phyloP scores from a whole-genome alignment of 1,140 invertebrate species.

The Drosophila trapezifrons region DNA sequence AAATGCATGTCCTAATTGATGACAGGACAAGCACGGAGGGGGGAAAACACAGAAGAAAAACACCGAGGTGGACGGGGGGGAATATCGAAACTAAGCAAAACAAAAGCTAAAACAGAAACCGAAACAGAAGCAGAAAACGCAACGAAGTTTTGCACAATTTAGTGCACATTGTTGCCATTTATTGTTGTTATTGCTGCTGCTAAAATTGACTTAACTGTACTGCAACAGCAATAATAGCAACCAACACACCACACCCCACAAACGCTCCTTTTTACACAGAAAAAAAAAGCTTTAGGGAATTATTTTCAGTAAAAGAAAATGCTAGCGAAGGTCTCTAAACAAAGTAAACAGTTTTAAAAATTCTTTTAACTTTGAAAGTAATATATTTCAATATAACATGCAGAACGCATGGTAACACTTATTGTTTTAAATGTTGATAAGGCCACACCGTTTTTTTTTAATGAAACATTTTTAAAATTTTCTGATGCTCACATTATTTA shows the following conservation, averaged over 20 bases:
- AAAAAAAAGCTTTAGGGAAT: neutral
- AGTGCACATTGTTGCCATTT: conserved; percentile 73
- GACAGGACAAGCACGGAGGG: conserved; percentile 38
- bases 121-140: conserved; percentile 46
- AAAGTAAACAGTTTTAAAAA: no score
- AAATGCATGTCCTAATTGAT: conserved; percentile 53
- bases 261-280: neutral
- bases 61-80: conserved; percentile 6
- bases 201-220: conserved; percentile 76
- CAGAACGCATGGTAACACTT: no score
- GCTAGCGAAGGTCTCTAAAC: neutral
- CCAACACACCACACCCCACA: conserved; percentile 5
- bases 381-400: no score
- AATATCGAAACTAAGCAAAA: conserved; percentile 48
- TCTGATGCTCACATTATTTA: no score
- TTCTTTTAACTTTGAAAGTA: no score
- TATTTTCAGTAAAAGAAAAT: no score
- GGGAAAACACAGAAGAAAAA: neutral
- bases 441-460: no score
- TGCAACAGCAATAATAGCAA: conserved; percentile 52
- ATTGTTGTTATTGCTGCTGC: conserved; percentile 48
- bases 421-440: no score
- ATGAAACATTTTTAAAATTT: no score
- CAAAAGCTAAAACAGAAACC: conserved; percentile 35
- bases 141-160: conserved; percentile 73